These are phyloP conservation scores for Rhynchotus rufescens DNA, from an alignment of 2,797 vertebrate species.

Conservation along the genomic window DNA sequence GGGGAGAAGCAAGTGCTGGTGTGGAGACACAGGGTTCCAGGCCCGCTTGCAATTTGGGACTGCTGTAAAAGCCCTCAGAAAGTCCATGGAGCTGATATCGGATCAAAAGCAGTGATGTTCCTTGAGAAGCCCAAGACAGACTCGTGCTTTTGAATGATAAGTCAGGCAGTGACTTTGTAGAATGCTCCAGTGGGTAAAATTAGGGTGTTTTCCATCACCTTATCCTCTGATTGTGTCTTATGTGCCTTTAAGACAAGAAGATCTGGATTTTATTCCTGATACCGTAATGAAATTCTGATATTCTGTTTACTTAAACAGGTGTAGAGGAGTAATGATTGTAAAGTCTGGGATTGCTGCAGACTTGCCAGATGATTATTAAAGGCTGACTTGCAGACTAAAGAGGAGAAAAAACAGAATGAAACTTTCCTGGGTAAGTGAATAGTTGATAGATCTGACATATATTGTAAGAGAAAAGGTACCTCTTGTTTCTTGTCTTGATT, in stretches of 20 bases:
- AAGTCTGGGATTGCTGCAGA: background rate
- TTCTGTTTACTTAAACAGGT: background rate
- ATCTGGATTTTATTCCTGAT: background rate
- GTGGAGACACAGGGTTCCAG: background rate
- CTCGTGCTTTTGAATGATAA: accelerated
- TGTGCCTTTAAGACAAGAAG: background rate
- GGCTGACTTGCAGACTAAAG: background rate
- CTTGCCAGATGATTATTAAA: background rate
- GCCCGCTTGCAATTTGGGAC: background rate
- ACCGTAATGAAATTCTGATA: background rate
- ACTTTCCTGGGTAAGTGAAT: background rate
- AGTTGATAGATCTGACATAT: background rate
- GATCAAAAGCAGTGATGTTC: background rate
- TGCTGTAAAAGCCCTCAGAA: background rate
- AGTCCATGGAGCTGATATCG: background rate
- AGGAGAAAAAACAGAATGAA: background rate
- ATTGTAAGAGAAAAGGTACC: background rate
- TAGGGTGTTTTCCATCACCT: background rate
- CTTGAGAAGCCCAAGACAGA: background rate
- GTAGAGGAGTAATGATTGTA: background rate
- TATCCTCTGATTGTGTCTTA: background rate
- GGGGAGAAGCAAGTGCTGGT: background rate
- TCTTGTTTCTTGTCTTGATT: background rate
- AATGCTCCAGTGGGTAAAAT: accelerated
- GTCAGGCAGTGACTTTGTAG: background rate